Base-by-base conservation (phyloP, 2,888 invertebrate genomes). In the Cryptophagus acutangulus region DNA sequence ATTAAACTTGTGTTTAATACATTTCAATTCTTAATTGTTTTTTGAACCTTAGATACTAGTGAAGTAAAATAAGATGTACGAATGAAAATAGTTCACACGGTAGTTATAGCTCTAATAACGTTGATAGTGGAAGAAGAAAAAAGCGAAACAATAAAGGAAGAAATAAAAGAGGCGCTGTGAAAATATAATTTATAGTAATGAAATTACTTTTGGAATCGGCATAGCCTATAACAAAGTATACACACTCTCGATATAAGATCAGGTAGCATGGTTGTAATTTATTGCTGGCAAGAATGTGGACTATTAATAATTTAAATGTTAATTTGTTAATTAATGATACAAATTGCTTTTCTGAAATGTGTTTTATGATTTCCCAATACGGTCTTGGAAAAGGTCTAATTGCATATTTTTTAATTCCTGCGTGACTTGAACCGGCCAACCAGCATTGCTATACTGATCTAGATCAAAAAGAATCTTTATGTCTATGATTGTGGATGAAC, bases 251-350 rank as follows among this genome's bases (percentile, higher is more conserved):
- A 20, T 20, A 56, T 52, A 43, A 59, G 58, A 61, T 57, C 61
- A 49, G 53, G 48, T 54, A 54, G 51, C 50, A 35, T 31, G 9
- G 52, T 46, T 48, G 57, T 63, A 62, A 67, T 66, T 67, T 66
- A 66, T 66, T 43, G 48, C 58, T 38, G 42, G 43, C 40, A 56
- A 60, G 67, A 65, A 66, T 66, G 65, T 58, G 46, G 61, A 56
- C 64, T 63, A 66, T 68, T 68, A 67, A 70, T 70, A 70, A 70
- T 70, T 70, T 69, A 70, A 69, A 71, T 70, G 70, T 69, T 69
- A 71, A 70, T 70, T 70, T 67, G 65, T 70, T 69, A 71, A 71
- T 70, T 70, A 71, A 70, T 70, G 68, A 63, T 69, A 71, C 71
- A 71, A 71, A 71, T 71, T 70, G 66, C 65, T 66, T 67, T 65